Evolutionary conservation across 2,113 vertebrate genomes (phyloP), one percentile per base, ranked within the genome.

Genomic region (Daphoenositta chrysoptera): DNA sequence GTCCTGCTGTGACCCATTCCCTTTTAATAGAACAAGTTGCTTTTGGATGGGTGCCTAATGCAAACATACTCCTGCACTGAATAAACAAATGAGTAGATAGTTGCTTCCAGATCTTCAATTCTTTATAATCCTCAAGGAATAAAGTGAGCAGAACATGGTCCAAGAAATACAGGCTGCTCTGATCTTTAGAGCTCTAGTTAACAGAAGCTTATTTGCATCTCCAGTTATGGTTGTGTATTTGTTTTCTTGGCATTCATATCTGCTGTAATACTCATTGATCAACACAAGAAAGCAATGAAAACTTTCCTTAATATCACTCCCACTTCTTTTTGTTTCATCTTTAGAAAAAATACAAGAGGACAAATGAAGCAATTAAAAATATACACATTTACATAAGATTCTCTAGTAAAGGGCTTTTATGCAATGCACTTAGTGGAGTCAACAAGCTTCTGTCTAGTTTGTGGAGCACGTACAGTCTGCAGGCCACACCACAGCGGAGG

Each of bases 1-100:
- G 95, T 94, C 97, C 96, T 96, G 89, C 97, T 96, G 92, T 95
- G 97, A 96, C 96, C 96, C 60, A 40, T 60, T 96, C 11, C 6
- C 60, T 87, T 85, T 94, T 94, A 94, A 96, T 35, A 93, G 90
- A 79, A 95, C 85, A 91, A 97, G 90, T 90, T 84, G 54, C 57
- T 93, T 97, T 97, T 97, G 96, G 96, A 95, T 68, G 54, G 51
- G 21, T 76, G 91, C 97, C 94, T 94, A 94, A 94, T 68, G 64
- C 37, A 95, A 97, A 95, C 75, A 89, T 89, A 92, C 97, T 94
- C 68, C 81, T 86, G 70, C 73, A 72, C 35, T 35, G 69, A 96
- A 93, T 76, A 95, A 97, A 94, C 77, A 96, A 96, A 95, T 83
- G 47, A 96, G 92, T 56, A 90, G 86, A 89, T 30, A 78, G 86